Base-by-base conservation (phyloP, 2,113 vertebrate genomes). In the Hemichromis elongatus region DNA sequence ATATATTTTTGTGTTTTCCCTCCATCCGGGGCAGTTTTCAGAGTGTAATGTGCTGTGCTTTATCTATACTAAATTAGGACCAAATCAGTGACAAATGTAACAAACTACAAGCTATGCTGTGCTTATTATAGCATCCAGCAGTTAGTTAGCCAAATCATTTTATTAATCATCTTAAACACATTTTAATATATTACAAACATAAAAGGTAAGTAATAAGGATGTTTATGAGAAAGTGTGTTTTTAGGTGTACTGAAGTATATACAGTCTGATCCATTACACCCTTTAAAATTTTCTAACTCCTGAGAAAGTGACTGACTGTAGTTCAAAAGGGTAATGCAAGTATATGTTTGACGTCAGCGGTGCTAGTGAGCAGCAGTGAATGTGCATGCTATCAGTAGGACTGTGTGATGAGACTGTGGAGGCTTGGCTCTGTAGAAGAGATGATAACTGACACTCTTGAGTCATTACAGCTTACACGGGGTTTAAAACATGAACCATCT, bases 401-500 rank as follows among this genome's bases (percentile, higher is more conserved):
- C 37, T 26, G 73, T 61, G 73, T 16, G 63, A 80, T 53, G 80
- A 90, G 63, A 52, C 81, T 40, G 77, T 7, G 30, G 63, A 86
- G 50, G 85, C 79, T 87, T 56, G 88, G 70, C 86, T 89, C 70
- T 80, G 84, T 13, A 79, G 37, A 53, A 89, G 79, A 90, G 84
- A 90, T 84, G 91, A 90, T 93, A 92, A 90, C 91, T 26, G 52
- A 82, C 84, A 91, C 89, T 86, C 91, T 85, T 92, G 92, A 94
- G 90, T 94, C 92, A 94, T 90, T 88, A 83, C 86, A 87, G 91
- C 93, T 94, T 94, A 94, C 85, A 78, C 80, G 35, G 90, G 92
- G 90, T 87, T 94, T 94, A 92, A 92, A 91, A 91, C 93, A 90
- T 87, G 89, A 91, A 92, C 88, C 94, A 95, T 94, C 94, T 95